These are phyloP conservation scores for Thalassarche chlororhynchos DNA, from an alignment of 2,113 vertebrate species.

Conservation along the genomic window DNA sequence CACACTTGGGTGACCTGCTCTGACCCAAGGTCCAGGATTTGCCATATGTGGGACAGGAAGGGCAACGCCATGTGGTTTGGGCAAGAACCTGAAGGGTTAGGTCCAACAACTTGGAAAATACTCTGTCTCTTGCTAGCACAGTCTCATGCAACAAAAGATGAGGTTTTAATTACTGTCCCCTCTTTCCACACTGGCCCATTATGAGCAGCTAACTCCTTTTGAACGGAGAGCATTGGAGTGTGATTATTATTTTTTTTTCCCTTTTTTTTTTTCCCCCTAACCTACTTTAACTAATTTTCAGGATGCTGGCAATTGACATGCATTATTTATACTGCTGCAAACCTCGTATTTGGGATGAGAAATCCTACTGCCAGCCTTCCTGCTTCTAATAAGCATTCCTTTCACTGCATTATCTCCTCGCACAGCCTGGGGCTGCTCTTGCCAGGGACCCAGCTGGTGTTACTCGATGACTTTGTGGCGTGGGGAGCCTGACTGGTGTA, in stretches of 20 bases:
- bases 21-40: background rate
- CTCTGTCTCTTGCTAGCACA: background rate
- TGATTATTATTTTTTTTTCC: background rate
- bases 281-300: slow-evolving; percentile 59
- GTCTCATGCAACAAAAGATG: background rate
- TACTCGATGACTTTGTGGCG: slow-evolving; percentile 15
- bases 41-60: accelerated
- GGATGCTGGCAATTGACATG: slow-evolving; percentile 35
- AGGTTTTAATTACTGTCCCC: background rate
- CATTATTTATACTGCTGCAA: slow-evolving; percentile 61
- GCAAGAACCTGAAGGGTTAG: background rate
- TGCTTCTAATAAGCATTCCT: slow-evolving; percentile 54
- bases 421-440: slow-evolving; percentile 51
- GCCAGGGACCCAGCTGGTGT: slow-evolving; percentile 65
- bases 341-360: slow-evolving; percentile 28
- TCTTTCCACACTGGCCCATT: background rate
- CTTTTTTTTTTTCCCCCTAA: background rate
- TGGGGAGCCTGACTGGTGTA: slow-evolving; percentile 12
- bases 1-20: background rate
- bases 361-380: slow-evolving; percentile 31
- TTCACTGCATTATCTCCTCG: background rate
- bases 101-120: background rate
- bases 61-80: too few relatives aligned
- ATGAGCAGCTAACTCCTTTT: background rate
- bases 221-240: background rate